Base-by-base conservation (phyloP, 2,888 invertebrate species). In the Copidosoma aretas region DNA sequence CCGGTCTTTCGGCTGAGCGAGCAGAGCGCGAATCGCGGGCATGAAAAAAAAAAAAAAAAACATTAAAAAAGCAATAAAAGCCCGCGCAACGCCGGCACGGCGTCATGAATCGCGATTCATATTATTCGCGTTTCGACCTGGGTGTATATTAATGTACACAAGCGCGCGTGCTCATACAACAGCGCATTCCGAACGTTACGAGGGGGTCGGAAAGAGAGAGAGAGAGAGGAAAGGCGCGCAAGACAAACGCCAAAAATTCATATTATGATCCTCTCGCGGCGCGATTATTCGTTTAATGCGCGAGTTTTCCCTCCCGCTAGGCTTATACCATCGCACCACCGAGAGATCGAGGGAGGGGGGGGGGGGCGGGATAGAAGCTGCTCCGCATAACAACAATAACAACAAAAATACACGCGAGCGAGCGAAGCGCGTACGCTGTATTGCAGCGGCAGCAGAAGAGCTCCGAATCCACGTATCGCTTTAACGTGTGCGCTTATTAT, bases 211-310 rank as follows among this genome's bases (percentile, higher is more conserved):
- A 2, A 46, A 12, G 43, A 46, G 8, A 14, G 12, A 46, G 43
- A 46, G 43, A 46, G 12, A 46, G 43, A 46, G 43, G 43, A 46
- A 46, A 15, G 12, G 14, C 3, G 43, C 43, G 12, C 43, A 17
- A 15, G 14, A 2, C 17, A 43, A 25, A 54, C n/a, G 58, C 64
- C 32, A 57, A 64, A 64, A 64, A 43, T 53, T 64, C 41, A 59
- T 59, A 64, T 53, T 64, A 46, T 46, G 12, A 46, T 46, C 43
- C 46, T 41, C 52, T 25, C 41, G 58, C 59, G 53, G 53, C 52
- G 43, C 53, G 52, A 43, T 32, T 32, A 32, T 25, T 41, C 53
- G 41, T 64, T 64, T 64, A 53, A 58, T 59, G 52, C 52, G 53
- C 32, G 21, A 49, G 56, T 15, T 22, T 59, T 51, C 17, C 41